These are phyloP conservation scores for Anhinga anhinga DNA, from an alignment of 2,113 vertebrate genomes.

Conservation along the genomic window DNA sequence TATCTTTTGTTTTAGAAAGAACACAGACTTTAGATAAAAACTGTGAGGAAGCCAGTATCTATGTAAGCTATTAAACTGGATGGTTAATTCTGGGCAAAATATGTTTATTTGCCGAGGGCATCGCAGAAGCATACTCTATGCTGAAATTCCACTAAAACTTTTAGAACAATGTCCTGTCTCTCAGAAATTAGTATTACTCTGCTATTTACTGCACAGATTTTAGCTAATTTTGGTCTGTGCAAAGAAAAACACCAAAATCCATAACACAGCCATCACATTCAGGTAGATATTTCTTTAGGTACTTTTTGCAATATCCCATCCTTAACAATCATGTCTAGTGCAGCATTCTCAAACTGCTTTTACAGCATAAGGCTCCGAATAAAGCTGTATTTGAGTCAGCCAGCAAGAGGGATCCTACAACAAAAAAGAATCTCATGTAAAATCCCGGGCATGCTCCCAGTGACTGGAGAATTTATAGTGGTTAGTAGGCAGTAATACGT, in stretches of 20 bases:
- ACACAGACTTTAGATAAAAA: background rate
- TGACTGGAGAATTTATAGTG: conserved; percentile 13
- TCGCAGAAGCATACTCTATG: background rate
- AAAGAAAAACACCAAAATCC: background rate
- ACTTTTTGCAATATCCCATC: background rate
- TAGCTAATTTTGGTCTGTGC: background rate
- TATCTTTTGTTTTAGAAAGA: background rate
- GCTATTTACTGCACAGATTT: background rate
- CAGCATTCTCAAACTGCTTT: background rate
- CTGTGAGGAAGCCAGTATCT: background rate
- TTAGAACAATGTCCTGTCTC: background rate
- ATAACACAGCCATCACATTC: background rate
- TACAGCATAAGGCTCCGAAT: background rate
- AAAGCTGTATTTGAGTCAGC: background rate
- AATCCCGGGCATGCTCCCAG: background rate
- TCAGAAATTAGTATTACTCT: background rate
- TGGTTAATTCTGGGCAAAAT: background rate
- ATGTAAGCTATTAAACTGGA: background rate
- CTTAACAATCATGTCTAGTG: background rate
- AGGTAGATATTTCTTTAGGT: background rate
- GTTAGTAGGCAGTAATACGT: conserved; percentile 7
- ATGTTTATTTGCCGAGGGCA: background rate
- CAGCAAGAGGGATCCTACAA: background rate
- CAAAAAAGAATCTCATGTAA: background rate
- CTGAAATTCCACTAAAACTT: background rate